These are phyloP conservation scores for Gambusia affinis DNA, from an alignment of 2,113 vertebrate species.

Conservation along the genomic window DNA sequence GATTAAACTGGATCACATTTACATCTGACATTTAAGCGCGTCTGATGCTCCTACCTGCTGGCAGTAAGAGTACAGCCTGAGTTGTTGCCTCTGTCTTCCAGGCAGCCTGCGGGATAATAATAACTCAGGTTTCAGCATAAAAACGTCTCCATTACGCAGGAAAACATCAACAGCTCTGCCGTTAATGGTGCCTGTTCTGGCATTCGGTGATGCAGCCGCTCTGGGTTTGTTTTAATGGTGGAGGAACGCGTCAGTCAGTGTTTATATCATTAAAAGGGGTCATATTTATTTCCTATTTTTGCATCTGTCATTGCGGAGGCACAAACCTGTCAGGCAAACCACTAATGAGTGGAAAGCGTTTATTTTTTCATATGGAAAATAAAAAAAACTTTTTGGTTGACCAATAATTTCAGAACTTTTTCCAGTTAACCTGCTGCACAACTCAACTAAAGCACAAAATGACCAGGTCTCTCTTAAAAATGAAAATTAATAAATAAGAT, in stretches of 20 bases:
- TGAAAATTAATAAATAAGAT: no score
- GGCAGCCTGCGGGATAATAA: background rate
- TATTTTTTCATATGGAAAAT: background rate
- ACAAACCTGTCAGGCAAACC: background rate
- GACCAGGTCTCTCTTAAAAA: no score
- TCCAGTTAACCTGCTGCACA: no score
- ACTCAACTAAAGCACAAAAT: no score
- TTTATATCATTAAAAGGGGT: background rate
- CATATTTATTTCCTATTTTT: background rate
- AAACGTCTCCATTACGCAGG: background rate
- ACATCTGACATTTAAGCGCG: conserved; percentile 10
- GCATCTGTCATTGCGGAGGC: background rate
- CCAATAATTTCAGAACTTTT: no score
- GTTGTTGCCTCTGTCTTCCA: background rate
- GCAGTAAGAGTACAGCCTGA: no score
- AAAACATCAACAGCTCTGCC: background rate
- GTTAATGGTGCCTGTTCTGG: background rate
- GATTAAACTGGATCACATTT: conserved; percentile 20
- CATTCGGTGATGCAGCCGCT: background rate
- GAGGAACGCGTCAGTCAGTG: background rate
- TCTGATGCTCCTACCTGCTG: conserved; percentile 1
- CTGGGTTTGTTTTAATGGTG: background rate
- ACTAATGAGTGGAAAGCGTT: background rate
- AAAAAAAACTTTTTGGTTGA: no score
- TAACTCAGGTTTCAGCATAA: background rate